A percentile compares a stretch with the other conserved stretches of the same genome.
These are phyloP conservation scores for Pristionchus mayeri DNA, from an alignment of 2,888 invertebrate genomes.

Conservation along the genomic window DNA sequence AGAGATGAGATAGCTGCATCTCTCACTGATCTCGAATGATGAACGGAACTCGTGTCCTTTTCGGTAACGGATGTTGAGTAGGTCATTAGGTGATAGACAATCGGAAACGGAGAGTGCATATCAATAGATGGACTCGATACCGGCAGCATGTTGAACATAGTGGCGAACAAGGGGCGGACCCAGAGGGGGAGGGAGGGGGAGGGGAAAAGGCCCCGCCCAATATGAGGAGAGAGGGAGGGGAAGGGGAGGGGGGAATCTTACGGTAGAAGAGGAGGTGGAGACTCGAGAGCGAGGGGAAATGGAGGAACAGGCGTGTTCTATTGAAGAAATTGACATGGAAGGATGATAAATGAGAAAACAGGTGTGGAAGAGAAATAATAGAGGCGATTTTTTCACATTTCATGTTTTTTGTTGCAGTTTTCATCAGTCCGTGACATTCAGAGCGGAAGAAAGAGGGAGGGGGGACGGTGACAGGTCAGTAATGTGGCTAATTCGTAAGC, in stretches of 20 bases:
- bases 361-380: conserved; percentile 11
- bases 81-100: neutral
- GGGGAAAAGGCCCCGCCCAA: conserved; percentile 2
- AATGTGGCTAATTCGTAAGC: too few species aligned
- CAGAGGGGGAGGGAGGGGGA: neutral
- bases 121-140: conserved; percentile 26
- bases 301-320: conserved; percentile 46
- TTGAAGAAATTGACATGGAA: conserved; percentile 43
- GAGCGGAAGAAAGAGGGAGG: neutral
- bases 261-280: conserved; percentile 28
- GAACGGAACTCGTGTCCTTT: conserved; percentile 23
- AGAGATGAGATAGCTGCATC: neutral
- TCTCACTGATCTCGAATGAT: conserved; percentile 16
- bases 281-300: conserved; percentile 6
- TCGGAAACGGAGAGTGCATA: neutral
- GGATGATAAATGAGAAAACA: conserved; percentile 41
- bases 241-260: conserved; percentile 10
- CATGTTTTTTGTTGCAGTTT: neutral
- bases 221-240: neutral
- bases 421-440: neutral
- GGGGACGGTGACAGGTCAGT: neutral
- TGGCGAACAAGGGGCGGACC: conserved; percentile 37
- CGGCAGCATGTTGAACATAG: conserved; percentile 36
- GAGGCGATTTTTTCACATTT: neutral
- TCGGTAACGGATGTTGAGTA: neutral